These are phyloP conservation scores for Drosophila trapezifrons DNA, from an alignment of 1,140 invertebrate genomes.

Conservation along the genomic window DNA sequence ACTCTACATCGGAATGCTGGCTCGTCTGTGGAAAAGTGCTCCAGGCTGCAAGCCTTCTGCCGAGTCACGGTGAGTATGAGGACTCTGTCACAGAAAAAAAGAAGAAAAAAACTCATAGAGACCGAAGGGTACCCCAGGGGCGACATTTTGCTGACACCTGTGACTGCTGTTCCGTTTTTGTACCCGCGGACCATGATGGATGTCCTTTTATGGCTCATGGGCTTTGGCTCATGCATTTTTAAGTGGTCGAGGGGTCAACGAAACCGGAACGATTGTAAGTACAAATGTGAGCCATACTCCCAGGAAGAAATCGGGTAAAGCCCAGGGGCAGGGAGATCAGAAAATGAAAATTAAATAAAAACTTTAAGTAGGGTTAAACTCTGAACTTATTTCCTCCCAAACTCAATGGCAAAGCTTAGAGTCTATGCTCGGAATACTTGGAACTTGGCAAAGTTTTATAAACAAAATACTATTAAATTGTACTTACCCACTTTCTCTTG, in stretches of 20 bases:
- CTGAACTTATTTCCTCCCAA: not conserved
- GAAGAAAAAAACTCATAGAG: not conserved
- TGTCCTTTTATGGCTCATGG: slow-evolving; percentile 60
- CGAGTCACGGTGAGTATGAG: slow-evolving; percentile 84
- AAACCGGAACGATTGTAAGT: slow-evolving; percentile 16
- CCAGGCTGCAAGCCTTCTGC: slow-evolving; percentile 89
- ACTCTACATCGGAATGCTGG: slow-evolving; percentile 95
- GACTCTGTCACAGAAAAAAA: no score
- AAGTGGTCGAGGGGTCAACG: slow-evolving; percentile 46
- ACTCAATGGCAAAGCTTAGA: not conserved
- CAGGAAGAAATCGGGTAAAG: not conserved
- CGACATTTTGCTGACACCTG: no score
- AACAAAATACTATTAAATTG: slow-evolving; percentile 27
- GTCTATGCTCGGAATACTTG: not conserved
- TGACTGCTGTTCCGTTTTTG: slow-evolving; percentile 18
- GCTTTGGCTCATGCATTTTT: slow-evolving; percentile 68
- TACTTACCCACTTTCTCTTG: not conserved
- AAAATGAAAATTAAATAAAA: no score
- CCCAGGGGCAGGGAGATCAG: no score
- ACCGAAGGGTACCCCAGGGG: not conserved
- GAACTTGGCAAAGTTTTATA: no score
- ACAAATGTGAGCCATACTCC: slow-evolving; percentile 7
- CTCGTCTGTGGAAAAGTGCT: slow-evolving; percentile 93
- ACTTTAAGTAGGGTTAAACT: no score
- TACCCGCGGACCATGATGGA: slow-evolving; percentile 55